These are phyloP conservation scores for Polypterus senegalus DNA, from an alignment of 2,113 vertebrate species.

Conservation along the genomic window DNA sequence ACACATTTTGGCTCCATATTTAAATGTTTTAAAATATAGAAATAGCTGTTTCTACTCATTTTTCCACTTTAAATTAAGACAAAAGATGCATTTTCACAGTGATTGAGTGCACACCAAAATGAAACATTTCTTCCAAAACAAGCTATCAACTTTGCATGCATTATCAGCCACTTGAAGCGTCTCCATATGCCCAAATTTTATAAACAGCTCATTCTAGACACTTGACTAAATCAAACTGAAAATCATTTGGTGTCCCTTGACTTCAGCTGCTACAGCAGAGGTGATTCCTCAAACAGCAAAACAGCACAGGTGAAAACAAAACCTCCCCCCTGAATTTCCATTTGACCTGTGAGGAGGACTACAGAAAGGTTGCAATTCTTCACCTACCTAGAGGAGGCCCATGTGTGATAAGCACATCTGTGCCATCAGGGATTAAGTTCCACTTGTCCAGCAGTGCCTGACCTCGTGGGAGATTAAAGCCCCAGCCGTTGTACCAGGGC, in stretches of 20 bases:
- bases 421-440: constrained; percentile 89
- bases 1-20: constrained; percentile 1
- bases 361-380: constrained; percentile 32
- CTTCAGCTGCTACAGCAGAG: constrained; percentile 33
- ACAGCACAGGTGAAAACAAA: constrained; percentile 32
- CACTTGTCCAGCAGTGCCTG: constrained; percentile 94
- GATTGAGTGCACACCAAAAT: constrained; percentile 25
- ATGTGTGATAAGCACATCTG: constrained; percentile 87
- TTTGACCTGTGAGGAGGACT: not conserved
- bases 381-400: constrained; percentile 80
- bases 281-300: constrained; percentile 39
- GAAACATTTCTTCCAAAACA: constrained; percentile 32
- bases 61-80: constrained; percentile 27
- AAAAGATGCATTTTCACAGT: constrained; percentile 19
- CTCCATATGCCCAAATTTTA: constrained; percentile 56
- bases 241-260: constrained; percentile 43
- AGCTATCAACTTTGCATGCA: constrained; percentile 47
- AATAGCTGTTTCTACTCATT: constrained; percentile 28
- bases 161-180: constrained; percentile 57
- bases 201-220: constrained; percentile 46
- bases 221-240: constrained; percentile 57
- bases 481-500: constrained; percentile 97
- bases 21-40: constrained; percentile 20
- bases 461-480: constrained; percentile 87
- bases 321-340: constrained; percentile 9